phyloP scores from a whole-genome alignment of 2,113 vertebrate species.

The Bufo gargarizans region DNA sequence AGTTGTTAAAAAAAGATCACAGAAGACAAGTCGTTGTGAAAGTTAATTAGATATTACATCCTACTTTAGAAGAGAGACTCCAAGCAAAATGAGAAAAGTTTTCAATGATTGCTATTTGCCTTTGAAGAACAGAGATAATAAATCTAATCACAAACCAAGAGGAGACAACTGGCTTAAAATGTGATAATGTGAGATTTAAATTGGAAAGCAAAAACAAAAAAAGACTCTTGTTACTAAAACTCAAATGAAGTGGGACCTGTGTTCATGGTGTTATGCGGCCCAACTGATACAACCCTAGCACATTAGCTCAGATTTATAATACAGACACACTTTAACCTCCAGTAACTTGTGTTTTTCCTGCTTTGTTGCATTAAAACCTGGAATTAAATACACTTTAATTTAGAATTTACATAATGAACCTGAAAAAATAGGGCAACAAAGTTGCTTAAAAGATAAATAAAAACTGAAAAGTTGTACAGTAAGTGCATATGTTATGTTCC shows the following conservation, averaged over 20 bases:
- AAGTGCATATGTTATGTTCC: no score
- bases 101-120: neutral
- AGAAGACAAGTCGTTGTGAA: neutral
- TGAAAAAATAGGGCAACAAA: no score
- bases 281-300: neutral
- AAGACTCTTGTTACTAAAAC: neutral
- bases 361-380: no score
- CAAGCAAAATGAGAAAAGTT: neutral
- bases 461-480: no score
- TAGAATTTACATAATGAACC: no score
- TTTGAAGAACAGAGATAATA: neutral
- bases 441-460: no score
- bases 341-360: no score
- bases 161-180: no score
- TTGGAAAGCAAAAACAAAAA: neutral
- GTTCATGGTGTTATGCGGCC: neutral
- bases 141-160: neutral
- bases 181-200: neutral
- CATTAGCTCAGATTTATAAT: neutral
- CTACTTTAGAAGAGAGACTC: neutral
- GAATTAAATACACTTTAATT: no score
- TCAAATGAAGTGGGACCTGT: neutral
- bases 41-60: neutral
- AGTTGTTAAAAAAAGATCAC: neutral
- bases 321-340: no score